A percentile compares a stretch with the other conserved stretches of the same genome.
Evolutionary conservation across 2,113 vertebrate genomes (phyloP).

Genomic region (Indri indri): DNA sequence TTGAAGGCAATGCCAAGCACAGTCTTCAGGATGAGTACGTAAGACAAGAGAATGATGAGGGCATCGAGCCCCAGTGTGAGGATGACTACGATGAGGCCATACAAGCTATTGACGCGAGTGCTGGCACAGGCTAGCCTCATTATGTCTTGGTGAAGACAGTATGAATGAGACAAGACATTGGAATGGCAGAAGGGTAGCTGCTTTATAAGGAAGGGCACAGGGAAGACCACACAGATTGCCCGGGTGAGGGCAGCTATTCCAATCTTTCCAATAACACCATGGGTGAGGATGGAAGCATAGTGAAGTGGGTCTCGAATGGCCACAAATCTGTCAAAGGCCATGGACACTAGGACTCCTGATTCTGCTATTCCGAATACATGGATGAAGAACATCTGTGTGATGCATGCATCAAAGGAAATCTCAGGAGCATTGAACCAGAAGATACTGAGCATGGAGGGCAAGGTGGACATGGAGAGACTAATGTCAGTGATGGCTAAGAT

Average conservation of each 20-base stretch:
- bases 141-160: conserved; percentile 76
- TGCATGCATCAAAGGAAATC: neutral
- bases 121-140: conserved; percentile 65
- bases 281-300: conserved; percentile 52
- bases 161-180: conserved; percentile 66
- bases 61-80: conserved; percentile 51
- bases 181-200: conserved; percentile 54
- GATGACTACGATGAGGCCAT: neutral
- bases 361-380: conserved; percentile 60
- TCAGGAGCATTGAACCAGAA: conserved; percentile 57
- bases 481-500: conserved; percentile 68
- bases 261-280: neutral
- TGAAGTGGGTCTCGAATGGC: conserved; percentile 61
- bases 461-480: conserved; percentile 67
- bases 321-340: conserved; percentile 72
- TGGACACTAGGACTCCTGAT: conserved; percentile 67
- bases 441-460: conserved; percentile 64
- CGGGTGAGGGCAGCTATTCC: neutral
- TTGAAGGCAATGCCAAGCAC: conserved; percentile 37
- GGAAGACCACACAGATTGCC: conserved; percentile 30
- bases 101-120: conserved; percentile 51
- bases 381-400: conserved; percentile 73
- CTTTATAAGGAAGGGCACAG: conserved; percentile 40
- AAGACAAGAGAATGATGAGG: conserved; percentile 67
- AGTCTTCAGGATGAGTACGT: conserved; percentile 50